Conservation (phyloP, 2,113 vertebrate genomes). For the Nipponia nippon region DNA sequence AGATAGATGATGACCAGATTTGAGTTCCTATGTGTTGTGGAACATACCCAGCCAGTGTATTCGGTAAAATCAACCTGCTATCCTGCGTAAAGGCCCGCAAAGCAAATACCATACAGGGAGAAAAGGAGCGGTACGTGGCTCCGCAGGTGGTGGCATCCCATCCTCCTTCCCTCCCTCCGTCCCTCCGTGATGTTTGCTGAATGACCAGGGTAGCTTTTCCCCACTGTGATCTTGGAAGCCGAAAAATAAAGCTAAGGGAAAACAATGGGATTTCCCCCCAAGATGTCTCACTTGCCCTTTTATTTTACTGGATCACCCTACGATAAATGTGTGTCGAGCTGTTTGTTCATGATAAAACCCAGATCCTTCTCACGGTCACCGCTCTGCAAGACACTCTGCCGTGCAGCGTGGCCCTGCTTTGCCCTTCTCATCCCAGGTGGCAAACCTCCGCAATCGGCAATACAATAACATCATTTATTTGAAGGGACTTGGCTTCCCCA, state of each 20-base stretch:
- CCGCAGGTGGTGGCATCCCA: background rate
- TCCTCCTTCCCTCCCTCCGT: background rate
- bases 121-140: background rate
- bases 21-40: background rate
- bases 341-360: background rate
- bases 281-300: background rate
- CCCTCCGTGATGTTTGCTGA: background rate
- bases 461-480: background rate
- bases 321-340: rapidly evolving
- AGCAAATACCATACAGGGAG: background rate
- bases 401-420: background rate
- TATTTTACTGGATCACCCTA: background rate
- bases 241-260: background rate
- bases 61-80: background rate
- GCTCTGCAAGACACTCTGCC: background rate
- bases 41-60: background rate
- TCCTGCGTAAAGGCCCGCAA: rapidly evolving
- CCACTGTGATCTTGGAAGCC: background rate
- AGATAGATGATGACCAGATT: background rate
- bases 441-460: background rate
- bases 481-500: background rate
- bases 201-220: background rate
- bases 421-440: background rate
- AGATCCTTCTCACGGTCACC: background rate
- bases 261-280: background rate